Base-by-base conservation (phyloP, 53 echinoderm and acorn worm genomes). In the Astropecten irregularis region DNA sequence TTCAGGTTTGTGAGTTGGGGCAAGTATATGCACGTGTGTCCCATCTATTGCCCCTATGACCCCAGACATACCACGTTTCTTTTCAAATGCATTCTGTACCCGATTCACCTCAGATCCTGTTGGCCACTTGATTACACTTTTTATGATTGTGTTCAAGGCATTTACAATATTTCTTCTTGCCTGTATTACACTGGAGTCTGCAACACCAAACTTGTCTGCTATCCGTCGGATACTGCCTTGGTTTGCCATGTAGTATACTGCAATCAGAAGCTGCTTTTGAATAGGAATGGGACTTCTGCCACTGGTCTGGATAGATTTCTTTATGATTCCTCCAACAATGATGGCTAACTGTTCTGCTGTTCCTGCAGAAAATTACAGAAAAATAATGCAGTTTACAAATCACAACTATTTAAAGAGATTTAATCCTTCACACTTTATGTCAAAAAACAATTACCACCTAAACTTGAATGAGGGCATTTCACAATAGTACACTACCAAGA, bases 41-140 rank as follows among this genome's bases (percentile, higher is more conserved):
- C 86, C 86, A 25, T 86, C 76, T 1, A 86, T 51, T 50, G 86
- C 86, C 14, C 86, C 86, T 13, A 66, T 66, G 9, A 66, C 66
- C 15, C 66, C 66, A 53, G 20, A 19, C 53, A 53, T 18, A 53
- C 53, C 53, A 4, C 53, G 15, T 19, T 53, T 53, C n/a, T 4
- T 19, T 53, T 53, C 16, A 53, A 53, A 53, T 6, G 53, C 53
- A 53, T 53, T 53, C 53, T 53, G 53, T 53, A 53, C 18, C 4
- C 53, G 53, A 19, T 53, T 53, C 20, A 19, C 53, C 20, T 53
- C 53, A 9, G 53, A 53, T 13, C 8, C 8, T 53, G 53, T 53
- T 13, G 8, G 53, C 53, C 53, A 53, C 53, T 53, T 53, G 53
- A 53, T 19, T 4, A 53, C 20, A 16, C n/a, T 53, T 18, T 13